Conservation (phyloP, 2,888 invertebrate genomes). For the Actias luna region DNA sequence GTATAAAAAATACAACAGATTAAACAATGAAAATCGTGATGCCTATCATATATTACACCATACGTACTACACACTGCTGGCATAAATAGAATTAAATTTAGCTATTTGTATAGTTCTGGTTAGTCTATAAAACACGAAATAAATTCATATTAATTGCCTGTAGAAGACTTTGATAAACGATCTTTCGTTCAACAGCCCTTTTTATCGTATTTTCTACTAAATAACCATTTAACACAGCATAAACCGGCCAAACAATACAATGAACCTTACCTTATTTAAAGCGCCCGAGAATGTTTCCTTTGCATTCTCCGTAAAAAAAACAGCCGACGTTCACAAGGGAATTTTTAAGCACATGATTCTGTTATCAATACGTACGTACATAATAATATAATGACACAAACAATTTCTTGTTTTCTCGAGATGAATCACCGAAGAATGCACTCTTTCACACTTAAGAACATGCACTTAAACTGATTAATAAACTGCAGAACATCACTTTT, state of each 20-base stretch:
- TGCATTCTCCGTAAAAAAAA: constrained; percentile 33
- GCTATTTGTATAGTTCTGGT: neutral
- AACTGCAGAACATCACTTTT: constrained; percentile 49
- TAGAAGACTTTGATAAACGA: constrained; percentile 5
- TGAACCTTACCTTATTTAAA: constrained; percentile 17
- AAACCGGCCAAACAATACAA: constrained; percentile 8
- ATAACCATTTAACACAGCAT: neutral
- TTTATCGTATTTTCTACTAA: constrained; percentile 4
- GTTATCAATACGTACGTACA: constrained; percentile 52
- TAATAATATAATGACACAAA: constrained; percentile 51
- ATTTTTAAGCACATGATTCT: constrained; percentile 63
- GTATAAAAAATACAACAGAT: neutral
- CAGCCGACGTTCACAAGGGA: constrained; percentile 49
- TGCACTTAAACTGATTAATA: constrained; percentile 49
- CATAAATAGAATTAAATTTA: neutral
- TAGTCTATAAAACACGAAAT: constrained; percentile 5
- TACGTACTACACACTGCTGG: neutral
- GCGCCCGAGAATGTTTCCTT: constrained; percentile 13
- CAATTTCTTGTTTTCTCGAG: constrained; percentile 70
- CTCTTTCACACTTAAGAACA: constrained; percentile 52
- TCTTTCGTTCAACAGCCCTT: neutral
- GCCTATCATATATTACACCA: neutral
- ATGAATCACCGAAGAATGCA: constrained; percentile 79
- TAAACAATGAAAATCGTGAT: neutral
- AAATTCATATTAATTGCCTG: constrained; percentile 3